These are phyloP conservation scores for Urocyon cinereoargenteus DNA, from an alignment of 2,797 vertebrate genomes.

Conservation along the genomic window DNA sequence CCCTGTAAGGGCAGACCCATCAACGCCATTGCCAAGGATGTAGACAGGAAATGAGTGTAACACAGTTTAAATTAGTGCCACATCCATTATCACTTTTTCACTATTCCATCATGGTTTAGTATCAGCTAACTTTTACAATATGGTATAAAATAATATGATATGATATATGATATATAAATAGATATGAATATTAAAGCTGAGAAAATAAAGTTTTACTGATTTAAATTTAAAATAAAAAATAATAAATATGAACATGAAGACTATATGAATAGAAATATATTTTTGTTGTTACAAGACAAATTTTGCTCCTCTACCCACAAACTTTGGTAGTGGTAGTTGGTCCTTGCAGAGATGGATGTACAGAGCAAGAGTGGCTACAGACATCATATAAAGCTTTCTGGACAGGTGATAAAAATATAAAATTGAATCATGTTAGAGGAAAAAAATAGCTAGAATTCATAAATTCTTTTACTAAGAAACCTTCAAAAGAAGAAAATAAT, in stretches of 20 bases:
- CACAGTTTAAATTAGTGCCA: neutral
- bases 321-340: neutral
- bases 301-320: neutral
- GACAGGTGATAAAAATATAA: neutral
- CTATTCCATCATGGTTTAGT: neutral
- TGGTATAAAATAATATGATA: neutral
- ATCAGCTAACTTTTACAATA: neutral
- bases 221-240: conserved; percentile 31
- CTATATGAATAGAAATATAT: neutral
- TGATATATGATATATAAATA: neutral
- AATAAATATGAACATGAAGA: neutral
- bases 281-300: neutral
- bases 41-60: neutral
- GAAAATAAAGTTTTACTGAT: neutral
- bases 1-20: neutral
- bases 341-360: neutral
- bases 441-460: conserved; percentile 69
- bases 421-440: neutral
- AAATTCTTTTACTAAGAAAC: conserved; percentile 61
- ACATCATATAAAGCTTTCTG: neutral
- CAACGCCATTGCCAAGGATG: neutral
- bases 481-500: conserved; percentile 76
- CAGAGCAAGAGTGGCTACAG: neutral
- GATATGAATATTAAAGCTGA: neutral
- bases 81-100: neutral